Percentiles rank a stretch among this genome's conserved stretches.
phyloP scores from a whole-genome alignment of 2,113 vertebrate species.

The Orientallactaga bullata region DNA sequence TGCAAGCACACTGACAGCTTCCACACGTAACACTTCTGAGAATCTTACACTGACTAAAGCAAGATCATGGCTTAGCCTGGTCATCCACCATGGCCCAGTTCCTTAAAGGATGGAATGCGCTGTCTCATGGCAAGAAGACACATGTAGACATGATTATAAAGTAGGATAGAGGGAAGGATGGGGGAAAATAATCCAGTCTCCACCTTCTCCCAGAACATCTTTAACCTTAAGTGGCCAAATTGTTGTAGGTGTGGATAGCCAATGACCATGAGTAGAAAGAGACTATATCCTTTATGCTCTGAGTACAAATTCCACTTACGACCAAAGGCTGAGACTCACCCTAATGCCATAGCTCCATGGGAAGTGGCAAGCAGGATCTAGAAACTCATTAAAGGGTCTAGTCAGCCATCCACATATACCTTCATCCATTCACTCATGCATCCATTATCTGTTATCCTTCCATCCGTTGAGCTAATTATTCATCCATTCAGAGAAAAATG shows the following conservation, averaged over 20 bases:
- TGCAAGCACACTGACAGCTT: not conserved
- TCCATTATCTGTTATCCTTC: not conserved
- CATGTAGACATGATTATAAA: not conserved
- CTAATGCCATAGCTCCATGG: no score
- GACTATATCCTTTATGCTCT: not conserved
- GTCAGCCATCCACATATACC: no score
- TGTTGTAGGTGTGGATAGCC: not conserved
- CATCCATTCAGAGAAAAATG: not conserved
- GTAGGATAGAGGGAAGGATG: not conserved
- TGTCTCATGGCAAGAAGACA: not conserved
- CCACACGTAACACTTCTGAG: not conserved
- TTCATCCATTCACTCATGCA: not conserved
- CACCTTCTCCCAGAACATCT: not conserved
- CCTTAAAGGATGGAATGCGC: rapidly evolving
- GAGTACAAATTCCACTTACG: not conserved
- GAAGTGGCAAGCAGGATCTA: not conserved
- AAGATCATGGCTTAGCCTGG: not conserved
- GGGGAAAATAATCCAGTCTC: not conserved
- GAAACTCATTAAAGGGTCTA: not conserved
- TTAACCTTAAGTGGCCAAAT: not conserved
- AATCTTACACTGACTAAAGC: not conserved
- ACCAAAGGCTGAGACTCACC: not conserved
- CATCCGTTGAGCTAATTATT: no score
- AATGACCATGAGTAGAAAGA: not conserved
- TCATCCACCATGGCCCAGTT: not conserved